phyloP scores from a whole-genome alignment of 2,888 invertebrate genomes.

The Oscheius myriophilus region DNA sequence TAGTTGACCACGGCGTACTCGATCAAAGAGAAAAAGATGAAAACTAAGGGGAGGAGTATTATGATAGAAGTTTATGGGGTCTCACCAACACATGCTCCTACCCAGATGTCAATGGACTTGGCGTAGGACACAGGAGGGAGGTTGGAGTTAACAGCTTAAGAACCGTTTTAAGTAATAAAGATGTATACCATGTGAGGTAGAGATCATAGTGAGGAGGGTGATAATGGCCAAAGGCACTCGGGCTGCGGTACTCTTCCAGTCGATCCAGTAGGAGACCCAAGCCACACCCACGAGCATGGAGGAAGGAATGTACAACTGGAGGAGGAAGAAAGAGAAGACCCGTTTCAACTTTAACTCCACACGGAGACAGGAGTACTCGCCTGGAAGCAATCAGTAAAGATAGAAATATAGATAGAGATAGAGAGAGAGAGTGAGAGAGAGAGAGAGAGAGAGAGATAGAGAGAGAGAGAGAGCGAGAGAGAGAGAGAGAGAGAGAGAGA shows the following conservation, averaged over 20 bases:
- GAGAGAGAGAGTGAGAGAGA: too few relatives aligned
- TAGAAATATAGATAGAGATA: too few relatives aligned
- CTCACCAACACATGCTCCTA: constrained; percentile 62
- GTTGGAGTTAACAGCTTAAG: constrained; percentile 68
- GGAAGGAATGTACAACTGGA: constrained; percentile 68
- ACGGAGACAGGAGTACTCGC: constrained; percentile 67
- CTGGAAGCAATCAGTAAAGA: constrained; percentile 32
- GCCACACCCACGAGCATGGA: constrained; percentile 62
- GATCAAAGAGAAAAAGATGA: constrained; percentile 69
- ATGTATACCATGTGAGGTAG: constrained; percentile 65
- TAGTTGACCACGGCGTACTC: constrained; percentile 70
- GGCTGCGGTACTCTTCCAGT: constrained; percentile 70
- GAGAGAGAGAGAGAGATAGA: too few relatives aligned
- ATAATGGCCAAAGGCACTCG: constrained; percentile 70
- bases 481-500: too few relatives aligned
- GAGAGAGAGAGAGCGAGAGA: too few relatives aligned
- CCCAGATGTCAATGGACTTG: constrained; percentile 70
- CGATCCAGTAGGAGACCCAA: constrained; percentile 69
- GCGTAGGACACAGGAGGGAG: constrained; percentile 70
- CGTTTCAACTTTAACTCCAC: constrained; percentile 65
- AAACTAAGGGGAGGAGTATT: constrained; percentile 43
- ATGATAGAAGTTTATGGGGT: neutral
- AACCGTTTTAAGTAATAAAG: neutral
- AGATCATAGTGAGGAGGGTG: constrained; percentile 70
- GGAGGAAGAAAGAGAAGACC: constrained; percentile 70